Percentiles rank a stretch among this genome's conserved stretches.
These are phyloP conservation scores for Aphaenogaster rudis DNA, from an alignment of 1,140 invertebrate genomes.

Conservation along the genomic window DNA sequence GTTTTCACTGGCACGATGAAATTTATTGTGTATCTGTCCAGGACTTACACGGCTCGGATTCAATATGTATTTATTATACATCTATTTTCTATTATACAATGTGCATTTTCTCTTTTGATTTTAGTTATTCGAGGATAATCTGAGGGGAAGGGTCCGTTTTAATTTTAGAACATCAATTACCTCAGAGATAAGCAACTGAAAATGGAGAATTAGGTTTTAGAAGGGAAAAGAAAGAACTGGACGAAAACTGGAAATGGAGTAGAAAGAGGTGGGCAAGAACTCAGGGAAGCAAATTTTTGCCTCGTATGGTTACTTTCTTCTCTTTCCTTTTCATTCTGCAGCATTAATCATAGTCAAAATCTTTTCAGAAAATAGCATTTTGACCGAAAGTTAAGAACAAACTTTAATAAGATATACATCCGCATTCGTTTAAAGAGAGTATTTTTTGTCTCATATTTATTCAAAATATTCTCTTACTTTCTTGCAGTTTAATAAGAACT, in stretches of 20 bases:
- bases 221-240: neutral
- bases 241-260: neutral
- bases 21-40: slow-evolving; percentile 58
- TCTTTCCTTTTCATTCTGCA: neutral
- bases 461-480: slow-evolving; percentile 18
- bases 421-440: slow-evolving; percentile 12
- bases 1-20: slow-evolving; percentile 65
- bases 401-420: slow-evolving; percentile 44
- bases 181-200: slow-evolving; percentile 21
- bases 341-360: slow-evolving; percentile 50
- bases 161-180: slow-evolving; percentile 11
- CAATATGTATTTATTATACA: slow-evolving; percentile 36
- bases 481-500: slow-evolving; percentile 26
- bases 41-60: slow-evolving; percentile 4
- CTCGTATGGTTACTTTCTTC: slow-evolving; percentile 20
- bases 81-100: slow-evolving; percentile 19
- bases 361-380: slow-evolving; percentile 33
- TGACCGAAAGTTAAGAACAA: slow-evolving; percentile 19
- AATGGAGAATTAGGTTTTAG: slow-evolving; percentile 20
- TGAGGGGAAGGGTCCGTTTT: neutral
- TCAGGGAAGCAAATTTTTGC: slow-evolving; percentile 38
- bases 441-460: neutral
- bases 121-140: neutral
- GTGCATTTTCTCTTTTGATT: neutral
- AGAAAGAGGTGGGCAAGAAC: neutral